Conservation (phyloP, 2,113 vertebrate species). For the Thamnaconus septentrionalis region DNA sequence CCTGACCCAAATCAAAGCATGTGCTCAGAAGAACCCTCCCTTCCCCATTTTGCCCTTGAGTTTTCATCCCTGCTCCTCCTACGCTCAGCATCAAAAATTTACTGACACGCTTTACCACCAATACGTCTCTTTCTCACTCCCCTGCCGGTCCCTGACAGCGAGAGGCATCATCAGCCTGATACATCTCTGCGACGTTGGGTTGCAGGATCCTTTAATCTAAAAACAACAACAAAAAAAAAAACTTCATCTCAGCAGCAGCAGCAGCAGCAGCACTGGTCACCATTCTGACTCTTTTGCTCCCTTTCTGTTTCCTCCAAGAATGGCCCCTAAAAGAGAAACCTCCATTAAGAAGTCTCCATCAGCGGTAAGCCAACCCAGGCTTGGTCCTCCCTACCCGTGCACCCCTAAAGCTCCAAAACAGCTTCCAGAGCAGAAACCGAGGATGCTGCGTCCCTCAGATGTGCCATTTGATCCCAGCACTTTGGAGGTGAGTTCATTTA, state of each 20-base stretch:
- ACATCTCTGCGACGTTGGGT: no score
- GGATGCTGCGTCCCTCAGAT: constrained; percentile 75
- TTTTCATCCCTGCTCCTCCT: constrained; percentile 33
- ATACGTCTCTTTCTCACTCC: no score
- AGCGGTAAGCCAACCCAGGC: constrained; percentile 61
- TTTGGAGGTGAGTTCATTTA: constrained; percentile 71
- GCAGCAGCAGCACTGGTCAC: constrained; percentile 7
- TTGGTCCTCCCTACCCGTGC: constrained; percentile 76
- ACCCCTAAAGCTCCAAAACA: constrained; percentile 59
- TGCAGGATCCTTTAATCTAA: no score
- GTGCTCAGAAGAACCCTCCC: constrained; percentile 20
- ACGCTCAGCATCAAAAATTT: constrained; percentile 33
- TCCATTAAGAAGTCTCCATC: constrained; percentile 76
- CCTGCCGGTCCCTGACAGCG: no score
- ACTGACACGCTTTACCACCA: constrained; percentile 43
- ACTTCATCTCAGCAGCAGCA: constrained; percentile 14
- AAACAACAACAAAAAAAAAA: no score
- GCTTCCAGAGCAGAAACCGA: constrained; percentile 66
- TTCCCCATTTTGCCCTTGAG: constrained; percentile 24
- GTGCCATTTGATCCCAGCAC: constrained; percentile 77
- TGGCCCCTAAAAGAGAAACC: constrained; percentile 78
- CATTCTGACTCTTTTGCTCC: background rate
- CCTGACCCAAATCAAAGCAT: constrained; percentile 64
- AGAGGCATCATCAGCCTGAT: no score
- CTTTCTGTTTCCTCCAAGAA: constrained; percentile 18